Conservation (phyloP, 2,797 vertebrate genomes). For the Hapalemur alaotrensis region DNA sequence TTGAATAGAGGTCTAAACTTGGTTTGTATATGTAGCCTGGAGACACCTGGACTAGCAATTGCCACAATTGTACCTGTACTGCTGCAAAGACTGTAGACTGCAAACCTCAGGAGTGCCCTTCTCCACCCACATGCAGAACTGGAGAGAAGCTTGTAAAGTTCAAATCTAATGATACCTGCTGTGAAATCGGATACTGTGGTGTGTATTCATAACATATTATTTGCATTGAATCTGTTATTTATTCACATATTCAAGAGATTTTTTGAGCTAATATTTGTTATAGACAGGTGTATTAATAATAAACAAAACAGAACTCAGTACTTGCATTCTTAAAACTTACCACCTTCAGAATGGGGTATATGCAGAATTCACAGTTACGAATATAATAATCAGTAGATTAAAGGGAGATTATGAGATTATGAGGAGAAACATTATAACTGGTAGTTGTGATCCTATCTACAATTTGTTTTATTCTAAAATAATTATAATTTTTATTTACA, state of each 20-base stretch:
- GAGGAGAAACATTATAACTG: background rate
- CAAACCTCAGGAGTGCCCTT: slow-evolving; percentile 51
- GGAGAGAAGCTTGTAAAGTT: slow-evolving; percentile 57
- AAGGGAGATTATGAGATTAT: background rate
- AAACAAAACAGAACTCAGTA: background rate
- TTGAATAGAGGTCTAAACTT: slow-evolving; percentile 14
- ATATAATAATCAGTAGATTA: background rate
- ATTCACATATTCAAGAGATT: background rate
- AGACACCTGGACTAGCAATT: slow-evolving; percentile 70
- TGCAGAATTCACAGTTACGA: background rate
- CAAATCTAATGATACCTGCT: slow-evolving; percentile 68
- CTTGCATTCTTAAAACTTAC: slow-evolving; percentile 34
- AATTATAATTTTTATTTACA: background rate
- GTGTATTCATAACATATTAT: background rate
- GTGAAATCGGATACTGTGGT: slow-evolving; percentile 70
- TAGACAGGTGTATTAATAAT: background rate
- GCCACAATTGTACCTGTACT: slow-evolving; percentile 68
- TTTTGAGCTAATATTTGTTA: background rate
- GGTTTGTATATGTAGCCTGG: slow-evolving; percentile 66
- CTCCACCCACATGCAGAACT: slow-evolving; percentile 54
- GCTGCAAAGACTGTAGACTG: slow-evolving; percentile 41
- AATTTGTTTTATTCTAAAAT: slow-evolving; percentile 28
- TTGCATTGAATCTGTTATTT: background rate
- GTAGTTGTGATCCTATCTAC: background rate
- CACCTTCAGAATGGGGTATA: background rate